Evolutionary conservation across 2,797 vertebrate species (phyloP).

Genomic region (Champsocephalus esox): DNA sequence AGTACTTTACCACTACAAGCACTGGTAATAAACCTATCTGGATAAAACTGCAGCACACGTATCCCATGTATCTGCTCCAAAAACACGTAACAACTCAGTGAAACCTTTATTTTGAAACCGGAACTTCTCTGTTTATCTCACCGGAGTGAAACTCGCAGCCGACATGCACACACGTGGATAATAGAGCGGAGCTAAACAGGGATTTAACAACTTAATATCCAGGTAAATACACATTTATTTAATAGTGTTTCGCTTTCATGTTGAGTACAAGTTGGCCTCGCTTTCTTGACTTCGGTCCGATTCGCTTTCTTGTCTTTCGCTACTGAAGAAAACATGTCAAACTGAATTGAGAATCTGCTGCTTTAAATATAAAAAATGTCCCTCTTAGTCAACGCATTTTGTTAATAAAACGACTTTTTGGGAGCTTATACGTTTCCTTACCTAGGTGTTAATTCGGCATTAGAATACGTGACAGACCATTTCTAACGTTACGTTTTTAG

Average conservation of each 20-base stretch:
- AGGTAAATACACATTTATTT: slow-evolving; percentile 1
- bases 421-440: rapidly evolving
- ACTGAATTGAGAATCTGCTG: not conserved
- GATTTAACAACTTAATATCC: not conserved
- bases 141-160: no score
- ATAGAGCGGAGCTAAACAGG: not conserved
- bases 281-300: no score
- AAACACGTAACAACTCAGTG: rapidly evolving
- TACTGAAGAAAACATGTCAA: not conserved
- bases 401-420: rapidly evolving
- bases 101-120: slow-evolving; percentile 37
- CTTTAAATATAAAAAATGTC: rapidly evolving
- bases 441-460: not conserved
- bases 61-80: no score
- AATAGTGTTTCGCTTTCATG: no score
- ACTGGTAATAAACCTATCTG: rapidly evolving
- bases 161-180: slow-evolving; percentile 28
- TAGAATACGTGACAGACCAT: not conserved
- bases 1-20: not conserved
- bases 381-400: no score
- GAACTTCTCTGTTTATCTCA: not conserved
- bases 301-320: not conserved
- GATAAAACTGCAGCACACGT: rapidly evolving
- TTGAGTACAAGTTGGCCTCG: no score
- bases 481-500: not conserved